Conservation (phyloP, 2,888 invertebrate species). For the Watsonalla cultraria region DNA sequence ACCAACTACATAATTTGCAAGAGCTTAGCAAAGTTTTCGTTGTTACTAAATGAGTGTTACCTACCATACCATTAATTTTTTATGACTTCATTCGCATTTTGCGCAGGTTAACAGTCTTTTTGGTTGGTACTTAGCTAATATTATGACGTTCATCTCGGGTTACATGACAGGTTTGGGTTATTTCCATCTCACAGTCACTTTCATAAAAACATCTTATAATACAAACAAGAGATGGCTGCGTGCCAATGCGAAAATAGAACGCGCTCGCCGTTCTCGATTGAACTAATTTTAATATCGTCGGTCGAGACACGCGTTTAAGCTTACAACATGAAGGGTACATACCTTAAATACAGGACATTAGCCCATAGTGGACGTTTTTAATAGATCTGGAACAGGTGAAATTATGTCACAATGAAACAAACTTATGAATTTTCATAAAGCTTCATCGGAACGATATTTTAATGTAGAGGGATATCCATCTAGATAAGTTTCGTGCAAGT, state of each 20-base stretch:
- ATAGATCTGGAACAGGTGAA: constrained; percentile 5
- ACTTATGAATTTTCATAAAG: neutral
- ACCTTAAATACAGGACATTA: constrained; percentile 25
- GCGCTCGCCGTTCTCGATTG: constrained; percentile 68
- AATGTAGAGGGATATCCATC: too few relatives aligned
- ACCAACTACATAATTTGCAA: constrained; percentile 50
- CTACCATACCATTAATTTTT: constrained; percentile 6
- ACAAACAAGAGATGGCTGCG: constrained; percentile 75
- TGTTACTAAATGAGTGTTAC: constrained; percentile 11
- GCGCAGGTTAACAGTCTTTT: constrained; percentile 14
- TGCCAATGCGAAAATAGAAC: constrained; percentile 73
- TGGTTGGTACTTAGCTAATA: constrained; percentile 18
- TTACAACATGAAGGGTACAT: constrained; percentile 45
- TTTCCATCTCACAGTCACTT: constrained; percentile 76
- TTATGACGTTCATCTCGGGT: constrained; percentile 63
- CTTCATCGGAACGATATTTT: too few relatives aligned
- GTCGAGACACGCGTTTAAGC: constrained; percentile 46
- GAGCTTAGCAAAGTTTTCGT: constrained; percentile 51
- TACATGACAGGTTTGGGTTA: constrained; percentile 75
- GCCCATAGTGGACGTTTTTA: constrained; percentile 9
- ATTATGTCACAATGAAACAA: constrained; percentile 3
- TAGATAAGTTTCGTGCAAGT: too few relatives aligned
- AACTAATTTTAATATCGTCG: constrained; percentile 73
- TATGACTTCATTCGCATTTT: constrained; percentile 14
- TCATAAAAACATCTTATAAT: constrained; percentile 79